A percentile compares a stretch with the other conserved stretches of the same genome.
Evolutionary conservation across 2,113 vertebrate genomes (phyloP).

Genomic region (Toxotes chatareus): DNA sequence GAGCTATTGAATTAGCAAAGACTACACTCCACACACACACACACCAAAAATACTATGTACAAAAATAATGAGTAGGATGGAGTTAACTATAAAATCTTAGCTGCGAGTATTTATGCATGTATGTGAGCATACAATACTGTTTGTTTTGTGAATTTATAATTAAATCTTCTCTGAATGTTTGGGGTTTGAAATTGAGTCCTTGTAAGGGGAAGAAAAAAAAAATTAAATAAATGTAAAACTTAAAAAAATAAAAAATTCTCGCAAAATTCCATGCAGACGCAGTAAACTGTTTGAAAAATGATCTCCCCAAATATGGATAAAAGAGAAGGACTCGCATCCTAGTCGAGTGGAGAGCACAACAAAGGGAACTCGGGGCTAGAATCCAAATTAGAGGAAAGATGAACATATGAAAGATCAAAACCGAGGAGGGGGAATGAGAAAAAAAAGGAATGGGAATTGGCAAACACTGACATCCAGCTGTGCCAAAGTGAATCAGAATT

Average conservation of each 20-base stretch:
- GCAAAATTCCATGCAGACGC: neutral
- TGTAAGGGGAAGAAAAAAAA: conserved; percentile 5
- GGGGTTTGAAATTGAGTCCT: conserved; percentile 16
- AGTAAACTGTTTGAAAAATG: conserved; percentile 15
- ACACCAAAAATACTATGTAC: neutral
- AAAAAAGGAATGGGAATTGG: conserved; percentile 52
- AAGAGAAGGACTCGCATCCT: conserved; percentile 36
- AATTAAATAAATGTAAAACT: neutral
- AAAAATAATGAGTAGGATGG: conserved; percentile 11
- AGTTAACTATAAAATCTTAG: neutral
- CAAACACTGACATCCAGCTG: conserved; percentile 69
- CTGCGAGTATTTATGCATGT: neutral
- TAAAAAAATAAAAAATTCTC: neutral
- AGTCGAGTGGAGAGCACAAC: conserved; percentile 53
- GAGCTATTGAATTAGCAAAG: conserved; percentile 56
- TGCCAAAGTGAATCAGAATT: conserved; percentile 54
- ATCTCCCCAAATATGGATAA: conserved; percentile 47
- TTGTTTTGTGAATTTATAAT: neutral
- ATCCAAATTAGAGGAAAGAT: conserved; percentile 63
- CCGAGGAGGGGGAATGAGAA: conserved; percentile 32
- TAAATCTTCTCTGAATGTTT: conserved; percentile 11
- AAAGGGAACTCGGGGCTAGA: conserved; percentile 43
- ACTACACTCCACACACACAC: conserved; percentile 23
- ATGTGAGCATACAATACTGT: neutral
- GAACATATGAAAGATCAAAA: conserved; percentile 72